Conservation (phyloP, 1,140 invertebrate genomes). For the Phymastichus coffea region DNA sequence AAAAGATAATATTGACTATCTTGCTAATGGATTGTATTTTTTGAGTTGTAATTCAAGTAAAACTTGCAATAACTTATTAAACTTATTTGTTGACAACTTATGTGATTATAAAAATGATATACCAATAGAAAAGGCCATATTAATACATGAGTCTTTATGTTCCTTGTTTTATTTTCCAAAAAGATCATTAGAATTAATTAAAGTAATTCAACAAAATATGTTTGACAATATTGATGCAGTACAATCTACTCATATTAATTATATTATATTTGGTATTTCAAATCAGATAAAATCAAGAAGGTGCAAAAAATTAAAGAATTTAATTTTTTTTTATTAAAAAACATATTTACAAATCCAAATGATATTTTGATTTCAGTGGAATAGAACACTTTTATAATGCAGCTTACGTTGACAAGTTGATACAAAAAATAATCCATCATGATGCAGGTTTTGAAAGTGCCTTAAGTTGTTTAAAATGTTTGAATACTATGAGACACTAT, state of each 20-base stretch:
- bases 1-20: not conserved
- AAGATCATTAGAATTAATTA: not conserved
- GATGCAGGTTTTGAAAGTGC: conserved; percentile 2
- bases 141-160: conserved; percentile 1
- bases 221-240: not conserved
- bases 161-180: not conserved
- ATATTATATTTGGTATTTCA: no score
- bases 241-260: no score
- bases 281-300: no score
- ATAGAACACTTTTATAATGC: conserved; percentile 1
- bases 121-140: not conserved
- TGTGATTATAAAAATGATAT: not conserved
- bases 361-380: not conserved
- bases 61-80: not conserved
- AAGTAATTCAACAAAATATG: not conserved
- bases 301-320: no score
- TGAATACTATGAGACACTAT: not conserved
- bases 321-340: no score
- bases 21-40: not conserved
- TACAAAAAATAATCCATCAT: not conserved
- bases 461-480: not conserved
- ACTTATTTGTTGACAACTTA: not conserved
- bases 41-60: not conserved
- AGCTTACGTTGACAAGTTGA: not conserved
- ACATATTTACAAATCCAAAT: no score